Evolutionary conservation across 2,888 invertebrate species (phyloP).

Genomic region (Pollenia griseotomentosa): DNA sequence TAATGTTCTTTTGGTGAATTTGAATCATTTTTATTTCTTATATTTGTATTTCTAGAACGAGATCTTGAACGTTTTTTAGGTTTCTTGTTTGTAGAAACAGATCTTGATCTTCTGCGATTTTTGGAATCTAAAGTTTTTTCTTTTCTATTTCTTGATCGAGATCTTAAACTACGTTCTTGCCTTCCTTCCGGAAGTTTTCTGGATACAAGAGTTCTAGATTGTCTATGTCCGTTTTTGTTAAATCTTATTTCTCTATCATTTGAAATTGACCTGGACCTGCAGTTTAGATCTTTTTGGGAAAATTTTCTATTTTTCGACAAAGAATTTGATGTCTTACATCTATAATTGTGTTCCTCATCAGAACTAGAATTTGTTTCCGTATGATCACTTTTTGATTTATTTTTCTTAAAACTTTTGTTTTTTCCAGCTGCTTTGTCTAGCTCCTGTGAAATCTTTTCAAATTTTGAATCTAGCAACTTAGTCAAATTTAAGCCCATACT

Average conservation of each 20-base stretch:
- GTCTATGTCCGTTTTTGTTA: slow-evolving; percentile 11
- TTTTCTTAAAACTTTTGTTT: slow-evolving; percentile 71
- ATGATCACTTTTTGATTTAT: slow-evolving; percentile 43
- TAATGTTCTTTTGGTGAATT: slow-evolving; percentile 5
- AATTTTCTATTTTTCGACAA: neutral
- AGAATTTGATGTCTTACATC: neutral
- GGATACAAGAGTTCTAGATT: neutral
- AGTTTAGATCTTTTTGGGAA: neutral
- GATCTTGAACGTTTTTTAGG: slow-evolving; percentile 3
- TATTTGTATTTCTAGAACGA: slow-evolving; percentile 12
- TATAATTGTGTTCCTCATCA: neutral
- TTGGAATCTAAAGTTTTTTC: no score
- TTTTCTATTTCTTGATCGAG: slow-evolving; percentile 22
- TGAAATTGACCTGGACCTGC: slow-evolving; percentile 42
- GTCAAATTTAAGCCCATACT: slow-evolving; percentile 79
- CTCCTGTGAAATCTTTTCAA: slow-evolving; percentile 82
- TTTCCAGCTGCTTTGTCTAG: slow-evolving; percentile 81
- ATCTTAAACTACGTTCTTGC: slow-evolving; percentile 9
- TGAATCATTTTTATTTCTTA: slow-evolving; percentile 26
- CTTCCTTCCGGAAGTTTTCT: neutral
- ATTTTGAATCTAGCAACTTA: slow-evolving; percentile 82
- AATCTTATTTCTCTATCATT: neutral
- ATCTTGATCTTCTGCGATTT: slow-evolving; percentile 16
- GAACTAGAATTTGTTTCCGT: slow-evolving; percentile 5
- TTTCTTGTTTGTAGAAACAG: slow-evolving; percentile 26